Percentiles rank a stretch among this genome's conserved stretches.
phyloP scores from a whole-genome alignment of 35 echinoderm and acorn worm species.

The Ophiothrix spiculata region DNA sequence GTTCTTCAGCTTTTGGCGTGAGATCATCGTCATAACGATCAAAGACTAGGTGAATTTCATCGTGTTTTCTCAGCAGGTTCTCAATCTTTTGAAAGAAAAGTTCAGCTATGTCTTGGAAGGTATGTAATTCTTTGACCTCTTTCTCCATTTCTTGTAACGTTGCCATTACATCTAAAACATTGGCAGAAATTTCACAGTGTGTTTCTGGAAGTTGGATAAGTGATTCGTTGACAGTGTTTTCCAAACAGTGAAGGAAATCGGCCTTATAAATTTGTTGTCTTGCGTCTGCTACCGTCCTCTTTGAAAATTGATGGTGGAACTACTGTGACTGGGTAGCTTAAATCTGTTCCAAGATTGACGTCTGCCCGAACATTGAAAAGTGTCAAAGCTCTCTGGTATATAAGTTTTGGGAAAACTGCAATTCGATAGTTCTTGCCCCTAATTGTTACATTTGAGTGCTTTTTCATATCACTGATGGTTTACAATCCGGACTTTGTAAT shows the following conservation, averaged over 20 bases:
- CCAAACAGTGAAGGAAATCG: conserved; percentile 28
- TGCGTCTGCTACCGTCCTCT: conserved; percentile 24
- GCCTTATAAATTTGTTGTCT: conserved; percentile 22
- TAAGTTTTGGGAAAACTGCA: not conserved
- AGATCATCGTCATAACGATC: too few species aligned
- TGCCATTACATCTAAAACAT: not conserved
- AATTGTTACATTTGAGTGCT: not conserved
- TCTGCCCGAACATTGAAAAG: conserved; percentile 4
- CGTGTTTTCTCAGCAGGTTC: too few species aligned
- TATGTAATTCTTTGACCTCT: too few species aligned
- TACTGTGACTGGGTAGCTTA: conserved; percentile 24
- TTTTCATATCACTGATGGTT: conserved; percentile 8
- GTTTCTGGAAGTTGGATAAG: not conserved
- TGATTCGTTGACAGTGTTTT: conserved; percentile 15
- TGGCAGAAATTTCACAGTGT: not conserved
- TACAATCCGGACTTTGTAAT: conserved; percentile 12
- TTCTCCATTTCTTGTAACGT: too few species aligned
- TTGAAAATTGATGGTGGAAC: conserved; percentile 32
- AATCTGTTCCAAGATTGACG: conserved; percentile 1
- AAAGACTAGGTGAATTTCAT: too few species aligned
- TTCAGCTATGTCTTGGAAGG: too few species aligned
- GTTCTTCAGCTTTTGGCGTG: too few species aligned
- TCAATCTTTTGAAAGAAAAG: too few species aligned
- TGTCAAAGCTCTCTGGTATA: conserved; percentile 8
- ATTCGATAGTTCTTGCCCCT: not conserved